phyloP scores from a whole-genome alignment of 2,113 vertebrate genomes.

The Columba janthina region DNA sequence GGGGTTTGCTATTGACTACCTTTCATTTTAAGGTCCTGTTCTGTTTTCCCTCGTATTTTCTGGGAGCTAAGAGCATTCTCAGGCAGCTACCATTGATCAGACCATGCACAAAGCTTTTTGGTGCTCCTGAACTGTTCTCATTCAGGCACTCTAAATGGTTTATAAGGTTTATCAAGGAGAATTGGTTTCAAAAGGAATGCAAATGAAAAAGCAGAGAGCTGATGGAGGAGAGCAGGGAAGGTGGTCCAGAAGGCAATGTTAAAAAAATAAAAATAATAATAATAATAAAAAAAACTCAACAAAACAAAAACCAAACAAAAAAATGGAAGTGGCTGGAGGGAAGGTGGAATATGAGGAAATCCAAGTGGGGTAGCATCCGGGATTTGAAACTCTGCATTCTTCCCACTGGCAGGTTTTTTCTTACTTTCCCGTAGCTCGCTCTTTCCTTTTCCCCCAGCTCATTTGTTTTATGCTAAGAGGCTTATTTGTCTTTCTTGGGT shows the following conservation, averaged over 20 bases:
- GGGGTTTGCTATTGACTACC: not conserved
- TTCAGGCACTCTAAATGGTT: not conserved
- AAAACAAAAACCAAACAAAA: not conserved
- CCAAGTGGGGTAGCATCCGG: not conserved
- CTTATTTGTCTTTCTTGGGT: slow-evolving; percentile 42
- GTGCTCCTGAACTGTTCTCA: not conserved
- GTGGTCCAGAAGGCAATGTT: not conserved
- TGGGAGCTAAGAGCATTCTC: not conserved
- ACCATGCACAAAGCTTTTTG: not conserved
- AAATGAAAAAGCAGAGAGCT: not conserved
- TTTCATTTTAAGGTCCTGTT: not conserved
- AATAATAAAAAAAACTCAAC: not conserved
- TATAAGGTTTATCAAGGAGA: not conserved
- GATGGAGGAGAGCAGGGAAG: not conserved
- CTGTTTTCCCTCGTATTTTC: not conserved
- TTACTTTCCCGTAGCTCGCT: not conserved
- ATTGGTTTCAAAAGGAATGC: not conserved
- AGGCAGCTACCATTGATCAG: not conserved
- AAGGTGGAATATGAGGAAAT: not conserved
- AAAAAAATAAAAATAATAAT: not conserved
- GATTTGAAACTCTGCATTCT: not conserved
- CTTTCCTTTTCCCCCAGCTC: not conserved
- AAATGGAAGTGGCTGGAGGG: not conserved
- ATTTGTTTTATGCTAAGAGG: slow-evolving; percentile 29
- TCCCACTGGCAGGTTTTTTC: not conserved